These are phyloP conservation scores for Cotesia vestalis DNA, from an alignment of 1,140 invertebrate genomes.

Conservation along the genomic window DNA sequence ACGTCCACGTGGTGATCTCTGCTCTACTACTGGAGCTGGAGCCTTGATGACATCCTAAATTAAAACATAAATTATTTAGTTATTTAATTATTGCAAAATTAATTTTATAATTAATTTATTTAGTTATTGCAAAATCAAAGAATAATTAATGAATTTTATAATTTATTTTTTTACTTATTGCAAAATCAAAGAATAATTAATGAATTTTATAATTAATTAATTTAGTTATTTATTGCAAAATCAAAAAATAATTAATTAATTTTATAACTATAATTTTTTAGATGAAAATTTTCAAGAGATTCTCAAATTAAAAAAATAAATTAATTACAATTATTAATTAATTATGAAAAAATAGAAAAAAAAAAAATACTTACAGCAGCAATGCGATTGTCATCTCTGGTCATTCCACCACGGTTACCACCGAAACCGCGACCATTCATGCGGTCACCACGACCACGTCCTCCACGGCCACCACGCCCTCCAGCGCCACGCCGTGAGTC, in stretches of 20 bases:
- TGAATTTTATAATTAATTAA: too few relatives aligned
- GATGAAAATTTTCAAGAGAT: too few relatives aligned
- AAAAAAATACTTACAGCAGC: slow-evolving; percentile 49
- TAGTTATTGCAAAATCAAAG: not conserved
- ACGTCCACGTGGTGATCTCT: slow-evolving; percentile 63
- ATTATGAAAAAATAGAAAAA: not conserved
- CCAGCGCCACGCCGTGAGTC: slow-evolving; percentile 79
- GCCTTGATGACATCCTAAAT: slow-evolving; percentile 40
- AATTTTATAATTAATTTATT: too few relatives aligned
- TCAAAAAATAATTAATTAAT: not conserved
- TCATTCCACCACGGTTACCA: slow-evolving; percentile 56
- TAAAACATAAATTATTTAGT: not conserved
- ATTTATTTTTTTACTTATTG: too few relatives aligned
- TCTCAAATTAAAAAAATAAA: slow-evolving; percentile 26
- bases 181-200: too few relatives aligned
- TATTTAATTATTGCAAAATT: too few relatives aligned
- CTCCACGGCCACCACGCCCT: slow-evolving; percentile 67
- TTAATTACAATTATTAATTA: not conserved
- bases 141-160: too few relatives aligned
- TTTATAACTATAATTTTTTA: not conserved
- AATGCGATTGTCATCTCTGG: slow-evolving; percentile 52
- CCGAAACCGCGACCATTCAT: slow-evolving; percentile 57
- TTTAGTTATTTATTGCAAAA: not conserved
- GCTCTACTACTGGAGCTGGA: slow-evolving; percentile 48
- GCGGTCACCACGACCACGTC: slow-evolving; percentile 66